A percentile compares a stretch with the other conserved stretches of the same genome.
Evolutionary conservation across 2,113 vertebrate genomes (phyloP).

Genomic region (Pogona vitticeps): DNA sequence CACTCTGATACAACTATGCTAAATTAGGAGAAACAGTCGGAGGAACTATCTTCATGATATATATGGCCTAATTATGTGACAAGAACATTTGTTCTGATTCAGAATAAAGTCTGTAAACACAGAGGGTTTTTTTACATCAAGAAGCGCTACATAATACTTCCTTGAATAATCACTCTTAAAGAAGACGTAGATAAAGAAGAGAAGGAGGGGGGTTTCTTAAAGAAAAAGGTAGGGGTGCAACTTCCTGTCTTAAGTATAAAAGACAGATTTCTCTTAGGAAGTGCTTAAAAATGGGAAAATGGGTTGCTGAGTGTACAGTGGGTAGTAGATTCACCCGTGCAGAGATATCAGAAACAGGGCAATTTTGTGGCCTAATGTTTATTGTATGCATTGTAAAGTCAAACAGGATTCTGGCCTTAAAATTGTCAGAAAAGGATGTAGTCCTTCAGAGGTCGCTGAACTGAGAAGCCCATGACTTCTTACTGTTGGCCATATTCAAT

Average conservation of each 20-base stretch:
- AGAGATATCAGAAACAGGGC: too few species aligned
- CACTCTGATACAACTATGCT: slow-evolving; percentile 60
- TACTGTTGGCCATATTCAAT: background rate
- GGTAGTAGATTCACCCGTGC: too few species aligned
- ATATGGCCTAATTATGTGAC: slow-evolving; percentile 62
- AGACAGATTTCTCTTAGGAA: slow-evolving; percentile 29
- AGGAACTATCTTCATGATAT: slow-evolving; percentile 66
- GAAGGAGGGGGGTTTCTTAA: too few species aligned
- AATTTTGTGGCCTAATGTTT: too few species aligned
- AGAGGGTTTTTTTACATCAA: slow-evolving; percentile 60
- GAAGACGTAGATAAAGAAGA: too few species aligned
- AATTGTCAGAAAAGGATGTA: background rate
- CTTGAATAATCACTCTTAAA: slow-evolving; percentile 52
- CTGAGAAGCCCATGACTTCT: background rate
- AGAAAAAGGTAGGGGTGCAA: slow-evolving; percentile 34
- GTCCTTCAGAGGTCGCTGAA: background rate
- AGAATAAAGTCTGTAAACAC: slow-evolving; percentile 51
- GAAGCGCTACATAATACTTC: slow-evolving; percentile 45
- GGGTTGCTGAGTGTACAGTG: too few species aligned
- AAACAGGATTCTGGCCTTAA: too few species aligned
- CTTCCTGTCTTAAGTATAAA: slow-evolving; percentile 55
- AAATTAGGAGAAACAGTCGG: slow-evolving; percentile 59
- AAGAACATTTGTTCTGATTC: slow-evolving; percentile 65
- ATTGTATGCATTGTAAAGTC: too few species aligned
- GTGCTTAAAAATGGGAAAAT: background rate